A percentile compares a stretch with the other conserved stretches of the same genome.
Evolutionary conservation across 1,140 invertebrate species (phyloP).

Genomic region (Eciton burchellii): DNA sequence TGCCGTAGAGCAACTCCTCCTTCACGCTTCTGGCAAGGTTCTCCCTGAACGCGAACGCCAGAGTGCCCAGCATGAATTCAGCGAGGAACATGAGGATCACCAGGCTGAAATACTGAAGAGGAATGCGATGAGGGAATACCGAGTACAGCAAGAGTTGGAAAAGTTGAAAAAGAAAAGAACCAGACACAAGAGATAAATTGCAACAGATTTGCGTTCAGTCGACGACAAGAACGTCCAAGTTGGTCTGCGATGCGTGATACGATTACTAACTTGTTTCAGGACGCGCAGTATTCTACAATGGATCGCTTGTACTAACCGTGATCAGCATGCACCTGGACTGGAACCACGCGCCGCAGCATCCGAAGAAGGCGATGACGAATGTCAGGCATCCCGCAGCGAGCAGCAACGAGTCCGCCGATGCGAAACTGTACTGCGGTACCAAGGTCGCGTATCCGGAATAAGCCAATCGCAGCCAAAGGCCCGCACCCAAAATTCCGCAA

Average conservation of each 20-base stretch:
- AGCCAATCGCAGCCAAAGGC: slow-evolving; percentile 90
- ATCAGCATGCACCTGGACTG: slow-evolving; percentile 92
- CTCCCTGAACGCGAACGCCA: slow-evolving; percentile 92
- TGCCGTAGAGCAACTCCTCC: slow-evolving; percentile 89
- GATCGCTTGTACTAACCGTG: slow-evolving; percentile 86
- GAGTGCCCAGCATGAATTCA: slow-evolving; percentile 91
- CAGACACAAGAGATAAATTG: too few relatives aligned
- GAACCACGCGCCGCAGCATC: slow-evolving; percentile 93
- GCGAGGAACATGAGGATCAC: slow-evolving; percentile 93
- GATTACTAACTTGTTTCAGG: background rate
- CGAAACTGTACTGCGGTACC: slow-evolving; percentile 89
- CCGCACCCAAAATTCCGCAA: slow-evolving; percentile 90
- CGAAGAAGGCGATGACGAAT: slow-evolving; percentile 91
- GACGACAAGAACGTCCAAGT: slow-evolving; percentile 11
- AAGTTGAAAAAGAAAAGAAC: too few relatives aligned
- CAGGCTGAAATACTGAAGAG: slow-evolving; percentile 92
- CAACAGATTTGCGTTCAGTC: background rate
- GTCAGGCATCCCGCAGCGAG: slow-evolving; percentile 89
- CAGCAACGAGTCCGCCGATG: slow-evolving; percentile 90
- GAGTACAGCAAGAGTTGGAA: too few relatives aligned
- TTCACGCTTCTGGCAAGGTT: slow-evolving; percentile 88
- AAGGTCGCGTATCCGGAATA: slow-evolving; percentile 90
- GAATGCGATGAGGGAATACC: background rate
- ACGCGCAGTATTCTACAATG: slow-evolving; percentile 47
- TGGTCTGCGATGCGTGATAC: background rate